Evolutionary conservation across 2,888 invertebrate genomes (phyloP).

Genomic region (Cryptus viduatorius): DNA sequence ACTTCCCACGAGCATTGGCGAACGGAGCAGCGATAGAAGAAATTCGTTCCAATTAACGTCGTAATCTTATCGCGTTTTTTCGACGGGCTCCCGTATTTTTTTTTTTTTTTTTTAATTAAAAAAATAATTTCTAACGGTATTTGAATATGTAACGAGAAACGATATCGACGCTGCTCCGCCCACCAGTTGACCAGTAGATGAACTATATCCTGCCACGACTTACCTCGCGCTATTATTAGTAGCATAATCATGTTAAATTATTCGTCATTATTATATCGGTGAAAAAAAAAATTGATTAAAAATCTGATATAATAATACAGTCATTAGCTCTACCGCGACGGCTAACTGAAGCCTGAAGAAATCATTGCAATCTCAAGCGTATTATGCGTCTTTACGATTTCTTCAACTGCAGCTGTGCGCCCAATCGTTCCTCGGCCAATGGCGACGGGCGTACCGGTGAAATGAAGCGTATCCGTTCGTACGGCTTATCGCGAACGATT

Average conservation of each 20-base stretch:
- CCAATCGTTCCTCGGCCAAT: not conserved
- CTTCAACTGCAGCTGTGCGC: conserved; percentile 12
- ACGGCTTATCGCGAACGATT: not conserved
- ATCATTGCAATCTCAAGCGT: not conserved
- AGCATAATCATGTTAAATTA: not conserved
- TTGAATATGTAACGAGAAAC: not conserved
- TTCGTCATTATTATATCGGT: not conserved
- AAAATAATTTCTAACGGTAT: not conserved
- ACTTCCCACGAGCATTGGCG: conserved; percentile 40
- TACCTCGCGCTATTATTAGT: not conserved
- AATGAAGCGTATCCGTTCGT: not conserved
- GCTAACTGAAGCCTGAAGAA: conserved; percentile 47
- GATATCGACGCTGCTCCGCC: conserved; percentile 3
- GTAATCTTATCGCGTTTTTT: not conserved
- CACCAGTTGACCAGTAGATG: not conserved
- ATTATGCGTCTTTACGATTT: conserved; percentile 13
- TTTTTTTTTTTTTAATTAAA: not conserved
- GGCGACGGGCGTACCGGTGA: not conserved
- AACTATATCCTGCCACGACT: not conserved
- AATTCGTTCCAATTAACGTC: not conserved
- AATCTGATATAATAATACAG: conserved; percentile 7
- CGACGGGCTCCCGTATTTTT: not conserved
- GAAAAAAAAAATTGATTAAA: conserved; percentile 1
- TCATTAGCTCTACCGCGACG: not conserved
- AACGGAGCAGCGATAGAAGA: conserved; percentile 51